Evolutionary conservation across 1,140 invertebrate genomes (phyloP).

Genomic region (Parapsyche elsis): DNA sequence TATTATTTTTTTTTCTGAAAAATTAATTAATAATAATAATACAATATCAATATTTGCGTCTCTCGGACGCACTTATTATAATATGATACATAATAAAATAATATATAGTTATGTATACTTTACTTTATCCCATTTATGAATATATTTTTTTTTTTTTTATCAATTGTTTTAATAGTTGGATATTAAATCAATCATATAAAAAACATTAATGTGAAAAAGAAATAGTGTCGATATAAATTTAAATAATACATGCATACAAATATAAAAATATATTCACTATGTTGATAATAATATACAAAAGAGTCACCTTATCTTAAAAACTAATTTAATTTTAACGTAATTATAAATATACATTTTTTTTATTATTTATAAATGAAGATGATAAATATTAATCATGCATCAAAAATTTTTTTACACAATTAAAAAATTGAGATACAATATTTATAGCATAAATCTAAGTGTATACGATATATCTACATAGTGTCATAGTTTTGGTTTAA

Average conservation of each 20-base stretch:
- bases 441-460: neutral
- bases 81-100: neutral
- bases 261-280: too few species aligned
- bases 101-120: neutral
- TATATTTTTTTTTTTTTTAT: neutral
- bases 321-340: too few species aligned
- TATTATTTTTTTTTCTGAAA: slow-evolving; percentile 1
- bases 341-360: too few species aligned
- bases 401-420: neutral
- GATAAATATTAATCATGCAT: too few species aligned
- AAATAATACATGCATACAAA: too few species aligned
- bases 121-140: too few species aligned
- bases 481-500: slow-evolving; percentile 13
- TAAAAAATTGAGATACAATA: neutral
- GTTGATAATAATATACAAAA: too few species aligned
- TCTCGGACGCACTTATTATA: neutral
- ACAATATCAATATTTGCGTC: slow-evolving; percentile 8
- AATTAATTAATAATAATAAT: slow-evolving; percentile 12
- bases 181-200: neutral
- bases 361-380: too few species aligned
- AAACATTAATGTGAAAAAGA: too few species aligned
- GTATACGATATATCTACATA: neutral
- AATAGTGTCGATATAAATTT: too few species aligned
- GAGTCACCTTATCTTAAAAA: too few species aligned
- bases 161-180: neutral